Base-by-base conservation (phyloP, 1,140 invertebrate species). In the Platyscapa corneri region DNA sequence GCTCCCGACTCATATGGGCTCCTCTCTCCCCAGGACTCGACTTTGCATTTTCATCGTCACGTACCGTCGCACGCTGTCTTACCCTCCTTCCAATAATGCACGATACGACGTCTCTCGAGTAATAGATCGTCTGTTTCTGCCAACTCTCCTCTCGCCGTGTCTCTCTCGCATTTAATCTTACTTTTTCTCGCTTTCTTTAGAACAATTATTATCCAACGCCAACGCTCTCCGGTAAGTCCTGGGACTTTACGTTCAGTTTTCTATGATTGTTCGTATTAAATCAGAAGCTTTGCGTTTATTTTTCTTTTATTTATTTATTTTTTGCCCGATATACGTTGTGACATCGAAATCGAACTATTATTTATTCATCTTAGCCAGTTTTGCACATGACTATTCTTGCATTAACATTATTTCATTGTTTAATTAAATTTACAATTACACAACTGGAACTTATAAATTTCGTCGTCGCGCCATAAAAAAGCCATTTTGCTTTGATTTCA, bases 31-130 rank as follows among this genome's bases (percentile, higher is more conserved):
- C 49, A 42, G 27, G 37, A n/a, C 39, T 3, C 23, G 53, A 82
- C 74, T 86, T 86, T 86, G 85, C 72, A 86, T 82, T 86, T 82
- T 78, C 80, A 82, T 82, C 80, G 80, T 86, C 84, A 77, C 84
- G 78, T 81, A 81, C 34, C 49, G 27, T n/a, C 46, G 30, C 49
- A 20, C 49, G 12, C 76, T 37, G 30, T 20, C 30, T 39, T 12
- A 18, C 42, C 56, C 70, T 64, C 27, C 53, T 20, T 49, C 27
- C 53, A 49, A 65, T 74, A 76, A 76, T 64, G 42, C 56, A 39
- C 70, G 70, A 56, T 70, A 37, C 23, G 46, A 37, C 49, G 53
- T 23, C 23, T 85, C 77, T 72, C 49, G 77, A 30, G 83, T 64
- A 74, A 80, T 84, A 34, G 42, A 67, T 72, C 67, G 49, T 8